Evolutionary conservation across 2,113 vertebrate species (phyloP).

Genomic region (Fulica atra): DNA sequence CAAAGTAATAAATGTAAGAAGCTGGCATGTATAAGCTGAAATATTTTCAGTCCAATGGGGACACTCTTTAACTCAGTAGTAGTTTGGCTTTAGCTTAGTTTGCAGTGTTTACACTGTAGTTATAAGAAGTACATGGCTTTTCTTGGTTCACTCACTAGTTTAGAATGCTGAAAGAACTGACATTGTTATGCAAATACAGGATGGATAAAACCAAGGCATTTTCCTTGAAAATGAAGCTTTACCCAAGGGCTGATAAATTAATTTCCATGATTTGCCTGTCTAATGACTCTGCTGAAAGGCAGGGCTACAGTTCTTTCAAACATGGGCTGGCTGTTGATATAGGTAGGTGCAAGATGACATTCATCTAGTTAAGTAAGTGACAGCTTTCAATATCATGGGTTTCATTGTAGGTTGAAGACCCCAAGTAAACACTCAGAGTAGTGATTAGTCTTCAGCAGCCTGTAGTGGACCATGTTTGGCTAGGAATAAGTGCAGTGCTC

Average conservation of each 20-base stretch:
- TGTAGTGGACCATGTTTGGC: accelerated
- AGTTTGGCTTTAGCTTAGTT: not conserved
- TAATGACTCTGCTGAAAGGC: not conserved
- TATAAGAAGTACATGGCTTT: not conserved
- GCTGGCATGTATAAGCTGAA: not conserved
- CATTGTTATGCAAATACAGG: not conserved
- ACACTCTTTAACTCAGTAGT: not conserved
- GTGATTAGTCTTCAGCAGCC: not conserved
- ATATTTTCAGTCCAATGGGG: not conserved
- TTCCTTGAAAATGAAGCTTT: not conserved
- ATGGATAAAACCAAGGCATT: not conserved
- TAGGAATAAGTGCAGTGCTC: not conserved
- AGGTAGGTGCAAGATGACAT: not conserved
- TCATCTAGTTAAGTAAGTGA: not conserved
- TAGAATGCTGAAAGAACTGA: not conserved
- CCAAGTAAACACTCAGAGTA: not conserved
- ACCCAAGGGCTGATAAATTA: not conserved
- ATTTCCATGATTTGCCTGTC: not conserved
- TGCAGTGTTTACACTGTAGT: not conserved
- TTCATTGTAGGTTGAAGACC: not conserved
- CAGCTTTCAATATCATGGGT: not conserved
- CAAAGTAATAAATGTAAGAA: not conserved
- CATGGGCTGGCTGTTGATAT: not conserved
- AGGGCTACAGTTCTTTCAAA: not conserved
- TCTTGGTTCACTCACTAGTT: not conserved